Conservation (phyloP, 53 echinoderm and acorn worm genomes). For the Astropecten irregularis region DNA sequence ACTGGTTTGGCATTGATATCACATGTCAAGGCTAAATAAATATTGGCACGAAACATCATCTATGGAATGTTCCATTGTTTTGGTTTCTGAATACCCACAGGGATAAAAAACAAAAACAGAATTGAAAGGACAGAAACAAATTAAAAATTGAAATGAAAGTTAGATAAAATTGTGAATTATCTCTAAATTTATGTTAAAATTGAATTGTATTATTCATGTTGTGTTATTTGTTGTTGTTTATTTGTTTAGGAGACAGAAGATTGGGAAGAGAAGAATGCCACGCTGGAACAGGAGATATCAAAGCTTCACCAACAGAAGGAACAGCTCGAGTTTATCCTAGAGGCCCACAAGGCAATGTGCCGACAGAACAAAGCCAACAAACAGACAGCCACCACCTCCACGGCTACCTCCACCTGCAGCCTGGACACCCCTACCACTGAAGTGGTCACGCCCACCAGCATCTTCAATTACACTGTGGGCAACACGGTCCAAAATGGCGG, state of each 20-base stretch:
- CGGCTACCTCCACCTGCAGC: conserved; percentile 43
- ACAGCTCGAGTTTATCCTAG: conserved; percentile 94
- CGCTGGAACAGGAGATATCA: conserved; percentile 87
- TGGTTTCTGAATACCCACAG: too few relatives aligned
- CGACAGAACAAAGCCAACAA: conserved; percentile 71
- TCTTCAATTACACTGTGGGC: conserved; percentile 72
- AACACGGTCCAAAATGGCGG: conserved; percentile 36
- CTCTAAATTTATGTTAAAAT: too few relatives aligned
- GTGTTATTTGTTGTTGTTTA: too few relatives aligned
- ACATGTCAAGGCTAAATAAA: too few relatives aligned
- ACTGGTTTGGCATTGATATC: too few relatives aligned
- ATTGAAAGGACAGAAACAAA: too few relatives aligned
- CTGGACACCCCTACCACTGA: conserved; percentile 94
- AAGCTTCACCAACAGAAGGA: conserved; percentile 98
- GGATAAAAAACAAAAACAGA: too few relatives aligned
- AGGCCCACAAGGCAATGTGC: conserved; percentile 99
- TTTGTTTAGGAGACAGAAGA: conserved; percentile 90
- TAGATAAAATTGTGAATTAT: too few relatives aligned
- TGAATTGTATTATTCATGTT: too few relatives aligned
- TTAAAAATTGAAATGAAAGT: too few relatives aligned
- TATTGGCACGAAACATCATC: too few relatives aligned
- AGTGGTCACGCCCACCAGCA: conserved; percentile 93
- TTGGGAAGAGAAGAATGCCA: conserved; percentile 96
- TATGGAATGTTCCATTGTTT: too few relatives aligned
- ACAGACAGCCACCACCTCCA: conserved; percentile 62